Percentiles rank a stretch among this genome's conserved stretches.
These are phyloP conservation scores for Telmatochromis sp. DNA, from an alignment of 2,113 vertebrate genomes.

Conservation along the genomic window DNA sequence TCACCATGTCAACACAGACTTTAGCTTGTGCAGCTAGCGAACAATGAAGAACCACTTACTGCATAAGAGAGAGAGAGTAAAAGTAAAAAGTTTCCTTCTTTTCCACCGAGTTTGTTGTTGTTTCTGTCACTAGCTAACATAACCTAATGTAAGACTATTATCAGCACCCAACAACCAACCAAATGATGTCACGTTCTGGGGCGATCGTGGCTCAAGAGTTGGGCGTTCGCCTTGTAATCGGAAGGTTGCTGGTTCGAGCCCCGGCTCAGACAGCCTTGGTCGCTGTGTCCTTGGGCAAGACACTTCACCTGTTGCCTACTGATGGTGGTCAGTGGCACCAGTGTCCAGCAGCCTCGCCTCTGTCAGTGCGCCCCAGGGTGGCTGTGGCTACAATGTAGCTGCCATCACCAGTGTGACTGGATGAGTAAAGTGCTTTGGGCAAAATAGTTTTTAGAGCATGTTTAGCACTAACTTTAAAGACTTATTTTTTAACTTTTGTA, in stretches of 20 bases:
- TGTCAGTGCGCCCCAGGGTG: too few species aligned
- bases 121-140: background rate
- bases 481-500: background rate
- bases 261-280: fast-evolving
- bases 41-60: background rate
- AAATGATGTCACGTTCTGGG: fast-evolving
- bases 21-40: background rate
- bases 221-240: fast-evolving
- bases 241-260: fast-evolving
- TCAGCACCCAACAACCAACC: background rate
- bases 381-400: too few species aligned
- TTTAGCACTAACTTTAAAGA: fast-evolving
- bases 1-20: fast-evolving
- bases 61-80: background rate
- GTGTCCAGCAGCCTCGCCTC: too few species aligned
- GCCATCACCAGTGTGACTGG: too few species aligned
- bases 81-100: background rate
- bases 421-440: background rate
- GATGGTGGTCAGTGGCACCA: fast-evolving
- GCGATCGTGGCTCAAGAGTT: too few species aligned
- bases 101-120: background rate
- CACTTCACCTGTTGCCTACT: too few species aligned
- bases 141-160: background rate
- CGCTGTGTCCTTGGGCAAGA: too few species aligned
- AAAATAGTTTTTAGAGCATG: background rate